Base-by-base conservation (phyloP, 2,113 vertebrate genomes). In the Brachirus orientalis region DNA sequence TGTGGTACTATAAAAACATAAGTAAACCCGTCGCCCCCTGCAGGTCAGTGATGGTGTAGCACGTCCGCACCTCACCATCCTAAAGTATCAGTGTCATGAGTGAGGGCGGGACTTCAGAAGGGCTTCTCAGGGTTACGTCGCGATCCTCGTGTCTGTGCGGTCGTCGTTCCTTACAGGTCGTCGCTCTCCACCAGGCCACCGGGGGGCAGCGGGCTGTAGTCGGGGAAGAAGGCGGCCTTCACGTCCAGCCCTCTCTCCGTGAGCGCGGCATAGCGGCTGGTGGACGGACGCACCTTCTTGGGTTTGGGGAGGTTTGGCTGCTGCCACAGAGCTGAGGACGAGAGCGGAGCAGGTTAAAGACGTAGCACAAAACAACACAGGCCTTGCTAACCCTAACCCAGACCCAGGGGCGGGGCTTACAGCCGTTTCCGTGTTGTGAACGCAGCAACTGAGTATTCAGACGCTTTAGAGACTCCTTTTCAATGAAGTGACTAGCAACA, bases 191-290 rank as follows among this genome's bases (percentile, higher is more conserved):
- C 96, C 89, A 99, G 88, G 84, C 92, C 91, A 0, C 96, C 91
- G 0, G 95, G 89, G 75, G 92, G 95, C 56, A 95, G 92, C 0
- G 96, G 95, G 63, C 86, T 96, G 87, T 95, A 94, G 77, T 99
- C 98, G 0, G 98, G 98, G 85, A 98, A 96, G 93, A 99, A 99
- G 12, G 98, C 97, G 0, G 98, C 97, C 90, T 94, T 98, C 87
- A 99, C 97, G 63, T 99, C 97, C 84, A 99, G 94, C 63, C 98
- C 98, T 88, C 96, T 93, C 92, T 99, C 97, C 19, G 95, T 98
- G 77, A 99, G 95, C 1, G 96, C 98, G 9, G 98, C 98, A 0
- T 99, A 98, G 74, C 98, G 95, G 81, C 98, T 99, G 76, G 96
- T 89, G 0, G 97, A 98, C 19, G 96, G 97, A 69, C 97, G 95